Evolutionary conservation across 2,113 vertebrate species (phyloP).

Genomic region (Dasyurus viverrinus): DNA sequence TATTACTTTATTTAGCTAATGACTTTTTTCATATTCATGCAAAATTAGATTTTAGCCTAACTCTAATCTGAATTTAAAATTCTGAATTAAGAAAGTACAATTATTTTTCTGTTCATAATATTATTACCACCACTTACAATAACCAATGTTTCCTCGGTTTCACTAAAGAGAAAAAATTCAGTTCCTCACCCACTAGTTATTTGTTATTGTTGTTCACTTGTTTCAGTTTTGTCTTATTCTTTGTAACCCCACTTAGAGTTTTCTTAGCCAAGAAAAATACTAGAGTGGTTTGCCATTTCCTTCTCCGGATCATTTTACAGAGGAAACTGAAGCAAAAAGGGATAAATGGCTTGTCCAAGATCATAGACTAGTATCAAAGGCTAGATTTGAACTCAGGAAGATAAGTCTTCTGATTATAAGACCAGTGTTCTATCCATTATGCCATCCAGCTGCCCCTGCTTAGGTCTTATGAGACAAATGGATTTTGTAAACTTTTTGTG

Average conservation of each 20-base stretch:
- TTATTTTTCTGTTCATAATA: not conserved
- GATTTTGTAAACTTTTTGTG: not conserved
- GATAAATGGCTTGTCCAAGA: too few species aligned
- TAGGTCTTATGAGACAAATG: not conserved
- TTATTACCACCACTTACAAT: not conserved
- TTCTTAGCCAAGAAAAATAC: too few species aligned
- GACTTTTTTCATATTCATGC: not conserved
- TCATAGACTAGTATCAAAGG: too few species aligned
- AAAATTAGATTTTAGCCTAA: not conserved
- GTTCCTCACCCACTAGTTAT: not conserved
- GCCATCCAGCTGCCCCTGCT: not conserved
- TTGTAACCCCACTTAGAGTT: too few species aligned
- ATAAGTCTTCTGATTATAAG: too few species aligned
- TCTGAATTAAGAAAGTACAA: not conserved
- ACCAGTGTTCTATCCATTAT: too few species aligned
- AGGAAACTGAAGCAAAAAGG: too few species aligned
- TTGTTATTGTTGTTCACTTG: too few species aligned
- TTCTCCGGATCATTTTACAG: too few species aligned
- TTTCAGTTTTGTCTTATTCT: too few species aligned
- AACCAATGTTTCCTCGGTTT: not conserved
- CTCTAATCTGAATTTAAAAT: not conserved
- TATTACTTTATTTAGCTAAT: not conserved
- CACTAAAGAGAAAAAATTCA: not conserved
- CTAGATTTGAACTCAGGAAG: too few species aligned
- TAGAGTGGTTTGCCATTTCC: too few species aligned